phyloP scores from a whole-genome alignment of 1,140 invertebrate species.

The Sycophaga agraensis region DNA sequence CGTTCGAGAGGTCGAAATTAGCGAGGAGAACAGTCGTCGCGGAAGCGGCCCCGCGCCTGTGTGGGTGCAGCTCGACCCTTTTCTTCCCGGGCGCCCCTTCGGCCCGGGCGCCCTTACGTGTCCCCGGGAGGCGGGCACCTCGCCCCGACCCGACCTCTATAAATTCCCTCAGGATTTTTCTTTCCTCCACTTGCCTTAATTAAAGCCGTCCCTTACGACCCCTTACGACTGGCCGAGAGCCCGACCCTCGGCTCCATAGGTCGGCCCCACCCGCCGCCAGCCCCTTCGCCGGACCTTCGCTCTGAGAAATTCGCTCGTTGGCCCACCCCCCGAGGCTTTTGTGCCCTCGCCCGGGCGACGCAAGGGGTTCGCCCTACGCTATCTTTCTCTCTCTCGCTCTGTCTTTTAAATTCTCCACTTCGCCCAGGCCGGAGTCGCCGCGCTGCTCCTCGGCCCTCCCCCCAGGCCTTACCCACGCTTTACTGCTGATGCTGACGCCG shows the following conservation, averaged over 20 bases:
- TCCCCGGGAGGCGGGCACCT: slow-evolving; percentile 35
- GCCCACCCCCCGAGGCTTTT: background rate
- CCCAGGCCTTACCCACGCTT: background rate
- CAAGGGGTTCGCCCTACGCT: slow-evolving; percentile 11
- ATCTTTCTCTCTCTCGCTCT: background rate
- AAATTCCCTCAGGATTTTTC: slow-evolving; percentile 56
- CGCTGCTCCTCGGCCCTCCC: background rate
- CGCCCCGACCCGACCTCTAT: slow-evolving; percentile 45
- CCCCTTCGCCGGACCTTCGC: background rate
- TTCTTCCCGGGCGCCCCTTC: slow-evolving; percentile 35
- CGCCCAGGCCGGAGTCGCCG: background rate
- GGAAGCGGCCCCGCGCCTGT: too few species aligned
- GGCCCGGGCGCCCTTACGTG: slow-evolving; percentile 27
- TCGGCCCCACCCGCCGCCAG: slow-evolving; percentile 1
- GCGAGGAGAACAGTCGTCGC: too few species aligned
- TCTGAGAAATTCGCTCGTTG: slow-evolving; percentile 21
- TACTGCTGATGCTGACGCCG: too few species aligned
- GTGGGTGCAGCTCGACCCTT: slow-evolving; percentile 29
- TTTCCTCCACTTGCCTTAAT: slow-evolving; percentile 56
- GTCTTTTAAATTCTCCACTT: too few species aligned
- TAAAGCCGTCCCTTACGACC: slow-evolving; percentile 47
- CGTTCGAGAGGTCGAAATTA: background rate
- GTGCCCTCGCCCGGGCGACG: background rate
- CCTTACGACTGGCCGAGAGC: slow-evolving; percentile 38
- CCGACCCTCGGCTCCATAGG: slow-evolving; percentile 32